Base-by-base conservation (phyloP, 2,113 vertebrate species). In the Prochilodus magdalenae region DNA sequence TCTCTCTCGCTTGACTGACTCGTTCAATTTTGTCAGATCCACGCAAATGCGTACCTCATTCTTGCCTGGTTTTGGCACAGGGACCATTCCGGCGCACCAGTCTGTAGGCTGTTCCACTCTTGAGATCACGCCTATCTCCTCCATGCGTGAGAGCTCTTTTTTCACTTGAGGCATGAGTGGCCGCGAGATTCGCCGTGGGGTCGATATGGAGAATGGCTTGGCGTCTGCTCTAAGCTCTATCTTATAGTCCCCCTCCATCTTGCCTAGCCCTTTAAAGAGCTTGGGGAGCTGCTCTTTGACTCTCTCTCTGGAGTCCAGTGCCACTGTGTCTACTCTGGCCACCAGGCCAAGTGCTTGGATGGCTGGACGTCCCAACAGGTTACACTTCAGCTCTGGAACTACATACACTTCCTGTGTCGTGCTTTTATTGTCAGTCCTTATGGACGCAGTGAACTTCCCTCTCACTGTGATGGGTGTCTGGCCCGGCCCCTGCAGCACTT, bases 101-200 rank as follows among this genome's bases (percentile, higher is more conserved):
- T 63, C 70, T n/a, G 65, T 76, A 1, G 51, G 80, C 24, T 77
- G 18, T 55, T 82, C 63, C 2, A 82, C 36, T 67, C n/a, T 65
- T 22, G 44, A n/a, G 22, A 83, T 83, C 16, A 83, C 81, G 16
- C 51, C 53, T 22, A 60, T 53, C 3, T 26, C 12, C 22, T 83
- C 73, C 66, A 77, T 83, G 29, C 44, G 10, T 22, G 24, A 6
- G 20, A 76, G 40, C 47, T 75, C 29, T 33, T 75, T 18, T 55
- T 82, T 82, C n/a, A 75, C 71, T 57, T 75, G 51, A 29, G 72
- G 13, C 60, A 79, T 27, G 49, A 86, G 73, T 12, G 77, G 73
- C 0, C 85, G 60, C 2, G 73, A 33, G 3, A 85, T 27, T 0
- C 55, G 36, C 24, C 76, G 15, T 8, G 77, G 69, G 10, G 70